A percentile compares a stretch with the other conserved stretches of the same genome.
phyloP scores from a whole-genome alignment of 92 coral and sea anemone genomes.

The Pocillopora meandrina region DNA sequence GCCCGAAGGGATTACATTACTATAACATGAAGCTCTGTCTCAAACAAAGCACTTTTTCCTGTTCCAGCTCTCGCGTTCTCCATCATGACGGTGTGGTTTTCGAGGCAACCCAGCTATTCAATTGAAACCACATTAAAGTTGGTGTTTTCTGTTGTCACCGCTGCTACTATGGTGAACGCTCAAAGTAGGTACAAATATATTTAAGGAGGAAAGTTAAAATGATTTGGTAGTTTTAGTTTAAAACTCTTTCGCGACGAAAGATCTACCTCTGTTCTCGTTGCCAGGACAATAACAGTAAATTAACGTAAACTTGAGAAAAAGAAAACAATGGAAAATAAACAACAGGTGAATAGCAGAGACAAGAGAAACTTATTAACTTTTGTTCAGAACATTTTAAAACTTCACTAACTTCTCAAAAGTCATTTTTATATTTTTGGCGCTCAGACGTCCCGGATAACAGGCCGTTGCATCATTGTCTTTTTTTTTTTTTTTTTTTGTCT shows the following conservation, averaged over 20 bases:
- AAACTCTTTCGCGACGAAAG: background rate
- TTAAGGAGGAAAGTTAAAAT: background rate
- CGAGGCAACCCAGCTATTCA: slow-evolving; percentile 32
- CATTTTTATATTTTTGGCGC: too few species aligned
- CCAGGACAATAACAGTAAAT: background rate
- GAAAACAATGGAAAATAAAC: slow-evolving; percentile 4
- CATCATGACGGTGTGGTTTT: background rate
- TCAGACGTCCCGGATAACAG: too few species aligned
- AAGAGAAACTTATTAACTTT: background rate
- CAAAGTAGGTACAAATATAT: slow-evolving; percentile 16
- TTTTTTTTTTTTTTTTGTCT: too few species aligned
- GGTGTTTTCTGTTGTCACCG: background rate
- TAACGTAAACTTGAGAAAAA: background rate
- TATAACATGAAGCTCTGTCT: background rate
- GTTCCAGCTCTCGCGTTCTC: background rate
- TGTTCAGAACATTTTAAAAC: background rate
- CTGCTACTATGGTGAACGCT: background rate
- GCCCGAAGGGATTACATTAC: background rate
- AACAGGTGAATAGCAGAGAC: background rate
- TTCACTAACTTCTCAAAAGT: too few species aligned
- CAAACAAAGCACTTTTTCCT: background rate
- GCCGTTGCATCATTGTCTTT: too few species aligned
- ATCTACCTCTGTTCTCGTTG: too few species aligned
- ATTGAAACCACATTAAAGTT: background rate
- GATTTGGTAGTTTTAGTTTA: background rate